A percentile compares a stretch with the other conserved stretches of the same genome.
phyloP scores from a whole-genome alignment of 2,113 vertebrate genomes.

The Oreochromis niloticus region DNA sequence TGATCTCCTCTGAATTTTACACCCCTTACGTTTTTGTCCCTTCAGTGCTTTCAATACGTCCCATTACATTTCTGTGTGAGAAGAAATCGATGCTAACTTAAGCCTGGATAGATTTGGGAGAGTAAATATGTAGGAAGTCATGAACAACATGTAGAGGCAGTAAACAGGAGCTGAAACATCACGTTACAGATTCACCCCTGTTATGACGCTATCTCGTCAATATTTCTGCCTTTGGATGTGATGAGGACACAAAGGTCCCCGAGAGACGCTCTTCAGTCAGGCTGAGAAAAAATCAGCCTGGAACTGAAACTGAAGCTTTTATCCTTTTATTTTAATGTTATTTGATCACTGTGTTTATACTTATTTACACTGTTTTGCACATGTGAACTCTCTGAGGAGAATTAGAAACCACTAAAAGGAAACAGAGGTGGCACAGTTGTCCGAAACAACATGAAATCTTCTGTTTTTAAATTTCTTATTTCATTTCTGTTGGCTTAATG shows the following conservation, averaged over 20 bases:
- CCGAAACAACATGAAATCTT: not conserved
- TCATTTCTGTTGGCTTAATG: not conserved
- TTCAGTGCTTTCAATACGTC: not conserved
- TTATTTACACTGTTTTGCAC: constrained; percentile 26
- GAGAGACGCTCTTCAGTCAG: not conserved
- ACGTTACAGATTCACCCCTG: not conserved
- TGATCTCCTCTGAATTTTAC: not conserved
- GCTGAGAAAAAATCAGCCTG: not conserved
- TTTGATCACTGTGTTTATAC: not conserved
- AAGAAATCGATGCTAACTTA: not conserved
- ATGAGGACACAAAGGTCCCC: not conserved
- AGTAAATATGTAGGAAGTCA: not conserved
- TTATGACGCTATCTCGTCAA: not conserved
- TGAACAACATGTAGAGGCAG: not conserved
- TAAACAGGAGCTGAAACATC: not conserved
- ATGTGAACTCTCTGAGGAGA: not conserved
- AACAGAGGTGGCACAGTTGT: not conserved
- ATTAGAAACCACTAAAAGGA: constrained; percentile 16
- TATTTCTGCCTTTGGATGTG: not conserved
- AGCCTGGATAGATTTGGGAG: not conserved
- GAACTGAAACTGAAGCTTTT: not conserved
- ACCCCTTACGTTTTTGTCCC: not conserved
- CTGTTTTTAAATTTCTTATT: not conserved
- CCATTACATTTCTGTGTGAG: not conserved
- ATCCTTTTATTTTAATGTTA: not conserved